Percentiles rank a stretch among this genome's conserved stretches.
Evolutionary conservation across 2,113 vertebrate species (phyloP).

Genomic region (Benitochromis conjunctus): DNA sequence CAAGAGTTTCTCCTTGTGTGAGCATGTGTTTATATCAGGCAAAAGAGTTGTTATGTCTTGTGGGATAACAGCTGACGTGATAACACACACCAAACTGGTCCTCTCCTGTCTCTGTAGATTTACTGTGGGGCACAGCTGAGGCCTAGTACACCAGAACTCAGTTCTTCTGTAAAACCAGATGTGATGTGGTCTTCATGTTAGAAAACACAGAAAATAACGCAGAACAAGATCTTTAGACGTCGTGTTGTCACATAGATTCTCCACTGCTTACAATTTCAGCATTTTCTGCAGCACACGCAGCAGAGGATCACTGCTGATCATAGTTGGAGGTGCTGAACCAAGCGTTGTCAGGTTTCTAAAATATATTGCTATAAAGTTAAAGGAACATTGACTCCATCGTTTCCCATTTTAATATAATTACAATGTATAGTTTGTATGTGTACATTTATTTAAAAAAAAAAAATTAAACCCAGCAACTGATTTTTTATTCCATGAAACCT

Average conservation of each 20-base stretch:
- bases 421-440: background rate
- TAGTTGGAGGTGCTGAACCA: background rate
- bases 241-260: background rate
- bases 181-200: background rate
- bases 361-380: background rate
- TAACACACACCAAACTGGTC: slow-evolving; percentile 57
- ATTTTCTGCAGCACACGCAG: background rate
- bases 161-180: background rate
- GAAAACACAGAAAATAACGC: background rate
- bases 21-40: slow-evolving; percentile 9
- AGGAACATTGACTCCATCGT: background rate
- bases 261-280: background rate
- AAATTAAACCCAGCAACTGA: background rate
- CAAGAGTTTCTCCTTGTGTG: background rate
- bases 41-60: slow-evolving; percentile 44
- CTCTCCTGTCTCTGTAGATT: slow-evolving; percentile 10
- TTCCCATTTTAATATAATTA: background rate
- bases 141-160: background rate
- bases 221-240: background rate
- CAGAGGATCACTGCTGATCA: background rate
- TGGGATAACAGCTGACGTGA: slow-evolving; percentile 55
- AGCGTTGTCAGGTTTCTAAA: background rate
- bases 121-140: background rate
- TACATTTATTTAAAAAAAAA: background rate
- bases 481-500: background rate